Evolutionary conservation across 2,113 vertebrate genomes (phyloP).

Genomic region (Ploceus nigricollis): DNA sequence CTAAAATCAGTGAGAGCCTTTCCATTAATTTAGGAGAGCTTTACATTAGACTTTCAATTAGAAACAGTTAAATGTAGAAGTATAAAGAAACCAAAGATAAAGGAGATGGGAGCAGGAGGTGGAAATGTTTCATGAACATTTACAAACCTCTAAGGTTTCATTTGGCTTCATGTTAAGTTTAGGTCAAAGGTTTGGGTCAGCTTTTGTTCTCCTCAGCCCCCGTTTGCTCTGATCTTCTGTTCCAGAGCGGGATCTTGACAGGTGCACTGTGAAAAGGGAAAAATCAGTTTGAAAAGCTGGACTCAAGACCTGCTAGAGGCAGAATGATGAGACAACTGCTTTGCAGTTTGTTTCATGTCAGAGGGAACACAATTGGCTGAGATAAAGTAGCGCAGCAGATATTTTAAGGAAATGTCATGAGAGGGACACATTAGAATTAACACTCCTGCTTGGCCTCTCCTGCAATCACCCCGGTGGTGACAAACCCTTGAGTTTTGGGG

Average conservation of each 20-base stretch:
- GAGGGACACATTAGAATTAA: neutral
- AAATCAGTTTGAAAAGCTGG: conserved; percentile 15
- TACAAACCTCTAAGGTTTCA: conserved; percentile 64
- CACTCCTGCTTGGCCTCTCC: neutral
- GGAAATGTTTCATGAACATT: conserved; percentile 44
- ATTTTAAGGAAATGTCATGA: neutral
- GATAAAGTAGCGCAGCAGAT: neutral
- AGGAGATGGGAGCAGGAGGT: neutral
- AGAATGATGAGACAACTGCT: neutral
- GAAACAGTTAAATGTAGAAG: conserved; percentile 43
- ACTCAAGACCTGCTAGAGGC: neutral
- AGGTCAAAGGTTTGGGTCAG: conserved; percentile 49
- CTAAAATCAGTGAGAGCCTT: neutral
- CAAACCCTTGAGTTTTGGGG: neutral
- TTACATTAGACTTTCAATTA: conserved; percentile 25
- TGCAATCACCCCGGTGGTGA: neutral
- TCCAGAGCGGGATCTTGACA: neutral
- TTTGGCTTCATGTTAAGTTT: conserved; percentile 56
- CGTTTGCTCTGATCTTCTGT: conserved; percentile 47
- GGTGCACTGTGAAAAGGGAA: conserved; percentile 29
- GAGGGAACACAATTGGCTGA: neutral
- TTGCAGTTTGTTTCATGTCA: neutral
- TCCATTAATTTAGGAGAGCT: neutral
- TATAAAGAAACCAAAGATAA: conserved; percentile 50
- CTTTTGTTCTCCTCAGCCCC: conserved; percentile 36